phyloP scores from a whole-genome alignment of 2,113 vertebrate genomes.

The Pseudonaja textilis region DNA sequence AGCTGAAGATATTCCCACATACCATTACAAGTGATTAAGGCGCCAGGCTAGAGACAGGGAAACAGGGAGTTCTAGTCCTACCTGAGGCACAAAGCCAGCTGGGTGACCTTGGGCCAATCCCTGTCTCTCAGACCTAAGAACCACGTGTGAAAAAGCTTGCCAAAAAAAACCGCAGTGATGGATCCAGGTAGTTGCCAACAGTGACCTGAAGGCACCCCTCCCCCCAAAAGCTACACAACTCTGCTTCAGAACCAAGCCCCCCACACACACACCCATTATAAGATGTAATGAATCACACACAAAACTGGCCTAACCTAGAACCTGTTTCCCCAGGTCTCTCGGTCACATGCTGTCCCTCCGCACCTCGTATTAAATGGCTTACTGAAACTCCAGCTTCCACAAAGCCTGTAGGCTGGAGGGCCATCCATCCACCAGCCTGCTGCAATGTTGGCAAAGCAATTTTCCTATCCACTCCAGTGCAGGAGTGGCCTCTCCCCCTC shows the following conservation, averaged over 20 bases:
- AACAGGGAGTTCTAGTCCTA: not conserved
- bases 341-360: not conserved
- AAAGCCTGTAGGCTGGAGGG: too few relatives aligned
- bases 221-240: not conserved
- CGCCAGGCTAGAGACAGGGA: not conserved
- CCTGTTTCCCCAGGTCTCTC: not conserved
- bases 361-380: not conserved
- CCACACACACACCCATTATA: not conserved
- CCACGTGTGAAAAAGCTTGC: not conserved
- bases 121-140: not conserved
- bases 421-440: not conserved
- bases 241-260: not conserved
- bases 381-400: not conserved
- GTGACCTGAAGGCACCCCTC: not conserved
- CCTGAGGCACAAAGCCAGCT: not conserved
- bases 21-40: not conserved
- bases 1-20: not conserved
- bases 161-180: not conserved
- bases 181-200: not conserved
- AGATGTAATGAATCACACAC: not conserved
- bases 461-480: not conserved
- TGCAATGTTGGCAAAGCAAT: not conserved
- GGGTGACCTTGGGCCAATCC: not conserved
- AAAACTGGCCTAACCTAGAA: not conserved
- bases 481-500: slow-evolving; percentile 7